Evolutionary conservation across 1,140 invertebrate species (phyloP).

Genomic region (Zaprionus inermis): DNA sequence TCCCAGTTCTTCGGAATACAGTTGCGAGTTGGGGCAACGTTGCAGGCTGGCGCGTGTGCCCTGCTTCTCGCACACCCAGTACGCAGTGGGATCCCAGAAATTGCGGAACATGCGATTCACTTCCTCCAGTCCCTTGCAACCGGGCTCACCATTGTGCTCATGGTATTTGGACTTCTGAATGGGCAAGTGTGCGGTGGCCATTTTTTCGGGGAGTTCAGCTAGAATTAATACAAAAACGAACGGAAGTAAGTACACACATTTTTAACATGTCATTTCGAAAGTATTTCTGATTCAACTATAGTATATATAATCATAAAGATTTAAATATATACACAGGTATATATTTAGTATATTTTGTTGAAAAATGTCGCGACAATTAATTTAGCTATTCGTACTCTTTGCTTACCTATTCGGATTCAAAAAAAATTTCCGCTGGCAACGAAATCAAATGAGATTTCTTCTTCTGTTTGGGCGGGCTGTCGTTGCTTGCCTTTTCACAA

Average conservation of each 20-base stretch:
- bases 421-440: conserved; percentile 28
- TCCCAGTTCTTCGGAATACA: conserved; percentile 72
- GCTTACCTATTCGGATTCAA: conserved; percentile 3
- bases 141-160: conserved; percentile 76
- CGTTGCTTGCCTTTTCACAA: conserved; percentile 56
- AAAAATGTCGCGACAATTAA: conserved; percentile 6
- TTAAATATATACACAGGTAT: conserved; percentile 15
- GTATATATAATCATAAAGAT: conserved; percentile 4
- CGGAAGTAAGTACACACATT: conserved; percentile 7
- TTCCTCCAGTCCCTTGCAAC: conserved; percentile 75
- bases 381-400: conserved; percentile 25
- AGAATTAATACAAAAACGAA: conserved; percentile 3
- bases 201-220: neutral
- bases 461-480: conserved; percentile 7
- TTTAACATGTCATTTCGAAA: conserved; percentile 5
- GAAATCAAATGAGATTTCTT: conserved; percentile 6
- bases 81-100: conserved; percentile 80
- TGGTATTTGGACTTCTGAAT: conserved; percentile 66
- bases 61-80: conserved; percentile 77
- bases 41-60: conserved; percentile 67
- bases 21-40: conserved; percentile 66
- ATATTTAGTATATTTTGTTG: conserved; percentile 23
- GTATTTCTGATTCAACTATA: conserved; percentile 1
- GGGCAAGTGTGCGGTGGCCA: conserved; percentile 63
- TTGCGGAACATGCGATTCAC: conserved; percentile 78